These are phyloP conservation scores for Stylophora pistillata DNA, from an alignment of 64 coral and sea anemone genomes.

Conservation along the genomic window DNA sequence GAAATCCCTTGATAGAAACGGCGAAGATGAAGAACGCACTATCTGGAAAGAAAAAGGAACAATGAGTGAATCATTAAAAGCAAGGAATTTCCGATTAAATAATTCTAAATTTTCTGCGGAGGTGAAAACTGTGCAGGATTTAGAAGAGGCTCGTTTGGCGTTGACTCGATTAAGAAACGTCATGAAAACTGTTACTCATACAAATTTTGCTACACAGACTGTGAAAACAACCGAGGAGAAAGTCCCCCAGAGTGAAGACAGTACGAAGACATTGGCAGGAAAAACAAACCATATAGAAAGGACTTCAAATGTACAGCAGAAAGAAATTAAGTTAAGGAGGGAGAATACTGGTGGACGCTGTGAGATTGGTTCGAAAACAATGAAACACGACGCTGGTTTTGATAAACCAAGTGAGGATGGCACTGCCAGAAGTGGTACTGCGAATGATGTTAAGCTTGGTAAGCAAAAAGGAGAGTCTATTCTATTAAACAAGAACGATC, in stretches of 20 bases:
- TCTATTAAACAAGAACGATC: slow-evolving; percentile 1
- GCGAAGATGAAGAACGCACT: not conserved
- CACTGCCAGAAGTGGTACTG: not conserved
- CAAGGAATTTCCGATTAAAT: not conserved
- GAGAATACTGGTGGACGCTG: not conserved
- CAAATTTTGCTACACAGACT: not conserved
- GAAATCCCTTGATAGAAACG: not conserved
- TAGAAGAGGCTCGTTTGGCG: slow-evolving; percentile 9
- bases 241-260: not conserved
- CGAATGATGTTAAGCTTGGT: not conserved
- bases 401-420: not conserved
- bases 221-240: not conserved
- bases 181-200: not conserved
- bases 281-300: not conserved
- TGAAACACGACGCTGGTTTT: not conserved
- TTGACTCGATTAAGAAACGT: not conserved
- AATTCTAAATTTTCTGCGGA: slow-evolving; percentile 1
- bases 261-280: not conserved
- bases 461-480: slow-evolving; percentile 29
- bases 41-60: not conserved
- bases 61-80: not conserved
- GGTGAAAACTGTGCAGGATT: slow-evolving; percentile 4
- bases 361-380: not conserved
- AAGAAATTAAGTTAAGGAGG: not conserved
- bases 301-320: not conserved